A percentile compares a stretch with the other conserved stretches of the same genome.
Evolutionary conservation across 2,113 vertebrate genomes (phyloP).

Genomic region (Enhydra lutris): DNA sequence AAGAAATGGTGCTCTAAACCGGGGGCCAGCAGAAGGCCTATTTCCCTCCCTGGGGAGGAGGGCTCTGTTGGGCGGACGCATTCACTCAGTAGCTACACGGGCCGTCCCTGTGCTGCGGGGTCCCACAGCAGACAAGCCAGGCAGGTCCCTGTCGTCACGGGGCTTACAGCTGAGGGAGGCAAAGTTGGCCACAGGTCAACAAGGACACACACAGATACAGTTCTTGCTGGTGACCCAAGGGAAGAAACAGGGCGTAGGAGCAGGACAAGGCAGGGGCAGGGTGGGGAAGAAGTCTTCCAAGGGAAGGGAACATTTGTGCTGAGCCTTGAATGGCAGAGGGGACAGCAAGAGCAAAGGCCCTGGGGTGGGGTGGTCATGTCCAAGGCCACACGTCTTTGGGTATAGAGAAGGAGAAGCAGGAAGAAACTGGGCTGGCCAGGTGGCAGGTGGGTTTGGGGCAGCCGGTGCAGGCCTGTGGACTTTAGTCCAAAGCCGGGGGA

Average conservation of each 20-base stretch:
- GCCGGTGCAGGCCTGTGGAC: not conserved
- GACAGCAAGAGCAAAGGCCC: not conserved
- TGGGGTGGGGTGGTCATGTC: not conserved
- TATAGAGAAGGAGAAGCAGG: not conserved
- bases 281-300: not conserved
- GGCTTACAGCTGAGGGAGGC: not conserved
- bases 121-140: not conserved
- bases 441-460: not conserved
- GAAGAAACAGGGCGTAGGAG: not conserved
- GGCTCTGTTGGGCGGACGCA: too few relatives aligned
- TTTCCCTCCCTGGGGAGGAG: not conserved
- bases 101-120: accelerated
- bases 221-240: not conserved
- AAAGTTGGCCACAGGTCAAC: not conserved
- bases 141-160: not conserved
- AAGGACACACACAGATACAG: accelerated
- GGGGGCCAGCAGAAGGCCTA: not conserved
- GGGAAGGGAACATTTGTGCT: not conserved
- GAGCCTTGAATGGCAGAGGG: not conserved
- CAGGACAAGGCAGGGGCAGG: not conserved
- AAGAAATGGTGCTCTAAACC: not conserved
- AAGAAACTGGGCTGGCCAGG: not conserved
- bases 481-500: not conserved
- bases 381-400: accelerated
- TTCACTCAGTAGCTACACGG: accelerated